Base-by-base conservation (phyloP, 2,113 vertebrate genomes). In the Semicossyphus pulcher region DNA sequence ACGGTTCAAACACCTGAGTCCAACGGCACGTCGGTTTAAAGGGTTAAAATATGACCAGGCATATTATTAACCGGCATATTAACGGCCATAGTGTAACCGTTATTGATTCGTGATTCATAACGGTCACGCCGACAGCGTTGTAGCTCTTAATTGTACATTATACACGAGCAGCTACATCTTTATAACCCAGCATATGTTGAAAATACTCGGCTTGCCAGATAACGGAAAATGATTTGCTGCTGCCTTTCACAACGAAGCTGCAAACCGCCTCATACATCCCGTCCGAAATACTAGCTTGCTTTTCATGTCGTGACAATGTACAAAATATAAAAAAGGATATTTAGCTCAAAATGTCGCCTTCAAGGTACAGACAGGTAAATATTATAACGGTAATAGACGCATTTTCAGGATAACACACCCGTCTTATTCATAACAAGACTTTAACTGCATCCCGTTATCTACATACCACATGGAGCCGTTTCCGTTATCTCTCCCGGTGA, bases 391-490 rank as follows among this genome's bases (percentile, higher is more conserved):
- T 41, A 31, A 39, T 7, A 47, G 9, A 48, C 39, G 51, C 31
- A 36, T 44, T 77, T 42, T 28, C 18, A 21, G 29, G 41, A 34
- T 25, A 20, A 29, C 21, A 34, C 56, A 52, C 3, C 36, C 41
- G n/a, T 51, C 42, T n/a, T 25, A 34, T 52, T 49, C 29, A 57
- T 54, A 31, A 9, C 41, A 29, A 36, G 8, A 36, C 60, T 41
- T 26, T 4, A 0, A 15, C 44, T 0, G 49, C 51, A 80, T 78
- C 48, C 66, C 73, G 83, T 78, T 84, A 69, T 83, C 34, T 80
- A 90, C 91, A 42, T 90, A 92, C 91, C 92, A 36, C 71, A 79
- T 7, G 37, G 48, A 65, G 39, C 32, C 48, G 87, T n/a, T 77
- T 79, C 82, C 75, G 70, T 66, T 54, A 45, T 59, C 34, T 54